Percentiles rank a stretch among this genome's conserved stretches.
Evolutionary conservation across 1,140 invertebrate species (phyloP).

Genomic region (Carcinoscorpius rotundicauda): DNA sequence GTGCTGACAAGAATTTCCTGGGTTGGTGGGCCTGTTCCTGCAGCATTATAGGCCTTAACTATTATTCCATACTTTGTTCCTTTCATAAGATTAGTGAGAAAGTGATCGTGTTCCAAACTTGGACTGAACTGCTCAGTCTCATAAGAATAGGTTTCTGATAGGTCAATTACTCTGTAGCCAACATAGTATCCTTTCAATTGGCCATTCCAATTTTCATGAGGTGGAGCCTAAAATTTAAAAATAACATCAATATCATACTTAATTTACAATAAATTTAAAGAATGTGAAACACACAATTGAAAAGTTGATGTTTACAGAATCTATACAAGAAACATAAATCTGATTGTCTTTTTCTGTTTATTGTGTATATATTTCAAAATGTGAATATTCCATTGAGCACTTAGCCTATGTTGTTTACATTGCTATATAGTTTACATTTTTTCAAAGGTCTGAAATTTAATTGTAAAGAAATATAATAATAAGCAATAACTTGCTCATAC

Average conservation of each 20-base stretch:
- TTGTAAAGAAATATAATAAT: no score
- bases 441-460: no score
- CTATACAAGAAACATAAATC: no score
- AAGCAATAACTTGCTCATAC: no score
- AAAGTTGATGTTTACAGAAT: background rate
- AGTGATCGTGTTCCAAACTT: constrained; percentile 37
- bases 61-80: constrained; percentile 22
- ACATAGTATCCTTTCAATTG: constrained; percentile 71
- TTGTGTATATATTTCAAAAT: no score
- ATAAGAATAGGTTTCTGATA: constrained; percentile 27
- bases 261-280: background rate
- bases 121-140: constrained; percentile 85
- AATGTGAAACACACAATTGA: background rate
- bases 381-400: no score
- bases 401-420: no score
- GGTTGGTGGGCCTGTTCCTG: constrained; percentile 24
- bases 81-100: constrained; percentile 19
- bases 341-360: no score
- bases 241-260: background rate
- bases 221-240: constrained; percentile 43
- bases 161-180: constrained; percentile 67
- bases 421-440: no score
- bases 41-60: constrained; percentile 26
- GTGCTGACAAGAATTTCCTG: constrained; percentile 23
- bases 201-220: constrained; percentile 79